Percentiles rank a stretch among this genome's conserved stretches.
Evolutionary conservation across 1,140 invertebrate species (phyloP).

Genomic region (Panulirus ornatus): DNA sequence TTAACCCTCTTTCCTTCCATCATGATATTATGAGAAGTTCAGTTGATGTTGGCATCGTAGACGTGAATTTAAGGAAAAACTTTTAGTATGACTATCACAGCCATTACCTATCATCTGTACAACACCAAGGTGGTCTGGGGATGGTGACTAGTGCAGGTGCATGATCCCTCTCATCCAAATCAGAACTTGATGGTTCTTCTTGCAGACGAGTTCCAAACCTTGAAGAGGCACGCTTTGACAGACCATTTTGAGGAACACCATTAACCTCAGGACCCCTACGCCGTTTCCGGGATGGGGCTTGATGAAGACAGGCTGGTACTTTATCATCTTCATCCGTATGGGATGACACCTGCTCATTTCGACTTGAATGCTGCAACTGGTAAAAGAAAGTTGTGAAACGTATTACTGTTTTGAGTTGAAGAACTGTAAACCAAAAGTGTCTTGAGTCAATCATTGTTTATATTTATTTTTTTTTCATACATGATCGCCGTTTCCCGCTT

Average conservation of each 20-base stretch:
- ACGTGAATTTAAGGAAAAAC: not conserved
- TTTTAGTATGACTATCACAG: not conserved
- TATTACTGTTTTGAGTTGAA: no score
- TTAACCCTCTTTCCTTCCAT: no score
- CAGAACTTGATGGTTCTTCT: slow-evolving; percentile 51
- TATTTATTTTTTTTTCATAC: no score
- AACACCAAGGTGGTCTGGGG: slow-evolving; percentile 49
- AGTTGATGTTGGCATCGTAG: not conserved
- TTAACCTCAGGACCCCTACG: slow-evolving; percentile 13
- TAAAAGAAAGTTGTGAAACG: no score
- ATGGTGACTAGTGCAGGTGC: slow-evolving; percentile 45
- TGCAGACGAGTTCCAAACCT: slow-evolving; percentile 5
- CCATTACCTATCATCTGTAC: slow-evolving; percentile 42
- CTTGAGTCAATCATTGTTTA: no score
- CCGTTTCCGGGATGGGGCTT: slow-evolving; percentile 38
- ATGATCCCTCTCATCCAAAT: slow-evolving; percentile 63
- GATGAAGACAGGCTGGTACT: slow-evolving; percentile 20
- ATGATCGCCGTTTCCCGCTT: no score
- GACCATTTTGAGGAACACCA: not conserved
- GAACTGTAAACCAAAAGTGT: no score
- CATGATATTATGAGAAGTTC: not conserved
- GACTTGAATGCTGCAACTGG: slow-evolving; percentile 45
- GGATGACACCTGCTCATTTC: slow-evolving; percentile 33
- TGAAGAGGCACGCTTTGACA: not conserved
- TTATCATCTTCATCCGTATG: slow-evolving; percentile 55